Base-by-base conservation (phyloP, 2,113 vertebrate genomes). In the Pongo pygmaeus region DNA sequence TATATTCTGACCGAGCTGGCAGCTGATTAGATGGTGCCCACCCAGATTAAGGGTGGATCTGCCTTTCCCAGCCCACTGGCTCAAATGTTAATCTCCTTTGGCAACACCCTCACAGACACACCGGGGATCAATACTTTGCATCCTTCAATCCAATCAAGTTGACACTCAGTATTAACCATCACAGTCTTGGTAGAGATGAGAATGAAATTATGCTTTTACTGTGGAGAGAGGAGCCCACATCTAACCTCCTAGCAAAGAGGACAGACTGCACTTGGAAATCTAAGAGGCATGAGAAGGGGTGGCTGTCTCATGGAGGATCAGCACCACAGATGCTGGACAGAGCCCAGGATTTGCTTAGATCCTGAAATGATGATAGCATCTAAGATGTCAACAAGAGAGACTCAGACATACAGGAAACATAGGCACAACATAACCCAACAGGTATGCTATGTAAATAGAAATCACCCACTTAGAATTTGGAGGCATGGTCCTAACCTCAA, bases 221-320 rank as follows among this genome's bases (percentile, higher is more conserved):
- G 25, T 70, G 35, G 8, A 32, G 43, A 27, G 27, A 25, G 38
- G 18, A 75, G 11, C 38, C 27, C 40, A 3, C 2, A 18, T 8
- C 1, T 69, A 6, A 27, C 30, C 22, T 75, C 12, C 3, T 2
- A 12, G n/a, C 77, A 20, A 8, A 50, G 8, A 57, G 18, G 35
- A 48, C 12, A 67, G 27, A 12, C 4, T 5, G 13, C 30, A 4
- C n/a, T 38, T 61, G 13, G 86, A 69, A 91, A 43, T 16, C 27
- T 20, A 12, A 55, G 3, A 0, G 1, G 52, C 2, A 1, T 14
- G 2, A 23, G 13, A 5, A 18, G 9, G 1, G 5, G 12, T 46
- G n/a, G 52, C 38, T 32, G 1, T 35, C 30, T 17, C 3, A 4
- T 7, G 14, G 55, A 0, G 4, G 6, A 8, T 52, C 83, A 70